These are phyloP conservation scores for Anastatus disparis DNA, from an alignment of 1,140 invertebrate species.

Conservation along the genomic window DNA sequence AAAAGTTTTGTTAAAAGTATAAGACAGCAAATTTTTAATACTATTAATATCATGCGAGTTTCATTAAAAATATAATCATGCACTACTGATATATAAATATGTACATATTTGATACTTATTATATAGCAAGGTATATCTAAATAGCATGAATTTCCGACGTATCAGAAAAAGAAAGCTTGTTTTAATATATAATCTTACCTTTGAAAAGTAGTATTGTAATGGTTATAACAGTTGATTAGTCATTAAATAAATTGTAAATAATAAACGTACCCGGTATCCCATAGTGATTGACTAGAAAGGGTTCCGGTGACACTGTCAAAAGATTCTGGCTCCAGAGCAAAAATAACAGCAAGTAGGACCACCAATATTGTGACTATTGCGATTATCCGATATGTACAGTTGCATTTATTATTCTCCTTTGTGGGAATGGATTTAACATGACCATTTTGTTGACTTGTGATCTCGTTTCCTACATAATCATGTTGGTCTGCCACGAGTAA, in stretches of 20 bases:
- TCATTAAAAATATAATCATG: conserved; percentile 28
- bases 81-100: conserved; percentile 4
- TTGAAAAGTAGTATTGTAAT: neutral
- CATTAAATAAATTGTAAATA: conserved; percentile 23
- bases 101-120: neutral
- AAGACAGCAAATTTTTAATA: neutral
- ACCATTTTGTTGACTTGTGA: conserved; percentile 53
- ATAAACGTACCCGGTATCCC: conserved; percentile 62
- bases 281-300: conserved; percentile 60
- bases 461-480: conserved; percentile 53
- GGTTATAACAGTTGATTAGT: neutral
- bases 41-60: conserved; percentile 25
- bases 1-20: too few relatives aligned
- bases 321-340: conserved; percentile 58
- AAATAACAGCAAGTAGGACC: conserved; percentile 59
- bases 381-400: conserved; percentile 59
- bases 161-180: conserved; percentile 63
- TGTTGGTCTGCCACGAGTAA: conserved; percentile 58
- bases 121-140: conserved; percentile 12
- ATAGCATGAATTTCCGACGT: conserved; percentile 25
- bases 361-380: conserved; percentile 55
- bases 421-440: conserved; percentile 53
- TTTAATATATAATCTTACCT: conserved; percentile 13
- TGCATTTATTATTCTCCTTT: conserved; percentile 55
- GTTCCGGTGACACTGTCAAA: conserved; percentile 52